These are phyloP conservation scores for Aphis craccivora DNA, from an alignment of 1,140 invertebrate genomes.

Conservation along the genomic window DNA sequence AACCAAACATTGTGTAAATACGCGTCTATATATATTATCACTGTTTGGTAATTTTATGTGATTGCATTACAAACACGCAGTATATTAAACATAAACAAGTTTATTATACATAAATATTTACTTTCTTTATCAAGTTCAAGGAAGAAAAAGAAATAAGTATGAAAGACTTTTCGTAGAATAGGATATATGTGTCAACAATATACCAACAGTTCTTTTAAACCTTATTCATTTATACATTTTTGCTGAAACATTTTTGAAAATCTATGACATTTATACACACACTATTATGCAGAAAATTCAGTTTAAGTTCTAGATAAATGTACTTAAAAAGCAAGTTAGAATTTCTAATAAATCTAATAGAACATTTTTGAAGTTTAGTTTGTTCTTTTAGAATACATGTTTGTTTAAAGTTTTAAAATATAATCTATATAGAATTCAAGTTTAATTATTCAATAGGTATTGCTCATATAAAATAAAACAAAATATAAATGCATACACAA, in stretches of 20 bases:
- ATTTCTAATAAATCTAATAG: not conserved
- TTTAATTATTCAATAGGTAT: not conserved
- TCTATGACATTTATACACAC: not conserved
- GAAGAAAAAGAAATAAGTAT: not conserved
- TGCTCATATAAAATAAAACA: not conserved
- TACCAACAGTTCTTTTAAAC: not conserved
- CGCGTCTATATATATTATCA: not conserved
- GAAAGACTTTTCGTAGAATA: not conserved
- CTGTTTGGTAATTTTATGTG: not conserved
- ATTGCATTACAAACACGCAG: not conserved
- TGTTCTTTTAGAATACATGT: not conserved
- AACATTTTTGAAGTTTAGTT: not conserved
- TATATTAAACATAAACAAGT: conserved; percentile 7
- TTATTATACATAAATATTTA: not conserved
- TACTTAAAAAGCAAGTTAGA: not conserved
- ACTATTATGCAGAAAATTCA: not conserved
- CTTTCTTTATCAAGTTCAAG: not conserved
- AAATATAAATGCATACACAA: no score
- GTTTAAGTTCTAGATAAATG: not conserved
- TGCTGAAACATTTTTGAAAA: not conserved
- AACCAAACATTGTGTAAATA: not conserved
- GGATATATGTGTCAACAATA: not conserved
- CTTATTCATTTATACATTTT: not conserved
- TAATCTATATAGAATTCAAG: not conserved
- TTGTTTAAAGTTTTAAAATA: not conserved